A percentile compares a stretch with the other conserved stretches of the same genome.
Conservation (phyloP, 2,797 vertebrate species). For the Pogoniulus pusillus region DNA sequence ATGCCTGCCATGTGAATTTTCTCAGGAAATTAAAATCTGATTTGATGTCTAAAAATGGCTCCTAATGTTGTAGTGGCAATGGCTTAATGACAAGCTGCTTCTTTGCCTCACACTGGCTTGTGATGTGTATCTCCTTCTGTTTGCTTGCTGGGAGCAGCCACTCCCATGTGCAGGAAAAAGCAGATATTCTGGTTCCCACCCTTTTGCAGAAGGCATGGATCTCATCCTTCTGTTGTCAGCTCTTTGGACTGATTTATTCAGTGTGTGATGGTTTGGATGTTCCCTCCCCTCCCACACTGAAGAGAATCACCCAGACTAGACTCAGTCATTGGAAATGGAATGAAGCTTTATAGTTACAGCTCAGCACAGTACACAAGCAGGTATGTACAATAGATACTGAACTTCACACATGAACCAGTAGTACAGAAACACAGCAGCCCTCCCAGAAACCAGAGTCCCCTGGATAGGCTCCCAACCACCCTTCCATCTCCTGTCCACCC, state of each 20-base stretch:
- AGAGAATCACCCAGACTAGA: too few species aligned
- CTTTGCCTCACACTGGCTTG: not conserved
- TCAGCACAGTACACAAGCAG: too few species aligned
- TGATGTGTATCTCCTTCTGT: not conserved
- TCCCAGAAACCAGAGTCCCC: too few species aligned
- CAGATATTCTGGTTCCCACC: rapidly evolving
- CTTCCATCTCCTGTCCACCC: too few species aligned
- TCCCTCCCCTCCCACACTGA: too few species aligned
- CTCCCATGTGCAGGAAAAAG: not conserved
- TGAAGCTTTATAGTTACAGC: too few species aligned
- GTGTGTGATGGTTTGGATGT: too few species aligned
- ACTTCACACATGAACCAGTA: too few species aligned
- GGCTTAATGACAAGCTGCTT: not conserved
- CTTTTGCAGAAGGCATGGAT: not conserved
- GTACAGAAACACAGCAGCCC: too few species aligned
- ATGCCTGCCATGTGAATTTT: not conserved
- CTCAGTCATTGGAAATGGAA: too few species aligned
- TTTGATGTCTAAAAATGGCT: not conserved
- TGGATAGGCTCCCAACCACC: too few species aligned
- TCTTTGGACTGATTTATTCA: not conserved
- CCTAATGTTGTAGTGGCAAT: not conserved
- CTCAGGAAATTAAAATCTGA: not conserved
- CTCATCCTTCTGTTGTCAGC: not conserved
- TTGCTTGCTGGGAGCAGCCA: not conserved
- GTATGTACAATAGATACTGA: too few species aligned